Base-by-base conservation (phyloP, 1,140 invertebrate species). In the Caenorhabditis inopinata region DNA sequence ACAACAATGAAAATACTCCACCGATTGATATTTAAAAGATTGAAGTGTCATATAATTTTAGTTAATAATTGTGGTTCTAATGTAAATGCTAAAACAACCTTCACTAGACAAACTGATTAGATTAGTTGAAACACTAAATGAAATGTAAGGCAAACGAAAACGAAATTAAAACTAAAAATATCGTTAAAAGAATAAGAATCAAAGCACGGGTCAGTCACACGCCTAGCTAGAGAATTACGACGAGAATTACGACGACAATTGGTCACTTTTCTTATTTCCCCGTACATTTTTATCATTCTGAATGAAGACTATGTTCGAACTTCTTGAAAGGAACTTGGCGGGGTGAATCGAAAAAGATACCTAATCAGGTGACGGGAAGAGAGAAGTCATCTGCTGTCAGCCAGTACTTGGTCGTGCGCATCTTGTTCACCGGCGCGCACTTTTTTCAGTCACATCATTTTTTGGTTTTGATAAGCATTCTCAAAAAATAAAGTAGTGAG, bases 161-260 rank as follows among this genome's bases (percentile, higher is more conserved):
- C 58, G 58, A 68, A 68, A 68, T 58, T 29, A 32, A 29, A 9
- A 68, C 38, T 32, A 68, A 68, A 68, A 68, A 68, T 68, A 68
- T 38, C 58, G 35, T 29, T 32, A 21, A 25, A 42, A 38, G 58
- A 68, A 68, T 68, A n/a, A 68, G 32, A 68, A 35, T 42, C 58
- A 21, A 38, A 38, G 32, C 58, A 32, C 32, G 27, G 58, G 58
- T 68, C 32, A 68, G 58, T 68, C 58, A 68, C 58, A 68, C 14
- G 58, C 38, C 32, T 68, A 5, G n/a, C 27, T 9, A 25, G 48
- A 48, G 74, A 47, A 75, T 75, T 75, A 48, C 74, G 45, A 47
- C 45, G 27, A n/a, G n/a, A n/a, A n/a, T n/a, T n/a, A n/a, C n/a
- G n/a, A n/a, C 35, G 42, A 47, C 42, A 47, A 45, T 27, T 49